Base-by-base conservation (phyloP, 2,113 vertebrate species). In the Chaetodon trifascialis region DNA sequence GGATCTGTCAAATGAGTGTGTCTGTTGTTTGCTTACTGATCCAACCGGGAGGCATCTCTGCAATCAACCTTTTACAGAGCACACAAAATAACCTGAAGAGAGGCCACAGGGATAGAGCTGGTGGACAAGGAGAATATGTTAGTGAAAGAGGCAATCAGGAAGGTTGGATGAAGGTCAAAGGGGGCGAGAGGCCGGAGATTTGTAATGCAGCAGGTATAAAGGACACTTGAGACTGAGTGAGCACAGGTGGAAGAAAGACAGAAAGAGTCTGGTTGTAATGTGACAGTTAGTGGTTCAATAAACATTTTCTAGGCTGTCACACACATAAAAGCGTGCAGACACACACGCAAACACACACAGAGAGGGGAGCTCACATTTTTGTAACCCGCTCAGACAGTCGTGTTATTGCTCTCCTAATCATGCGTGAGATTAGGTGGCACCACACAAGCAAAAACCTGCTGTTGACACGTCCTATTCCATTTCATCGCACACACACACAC, bases 321-420 rank as follows among this genome's bases (percentile, higher is more conserved):
- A 71, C 68, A 62, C 60, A 73, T 54, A 71, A 63, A 76, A 46
- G 60, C 19, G 1, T 3, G 21, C 21, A 52, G n/a, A n/a, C 51
- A 59, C 52, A 59, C 40, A 81, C 66, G 68, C 42, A 66, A 59
- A 44, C 7, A 75, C 62, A 69, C 49, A 51, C 25, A 21, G 9
- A 70, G 55, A 23, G 19, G 46, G 40, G 59, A 36, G 81, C 71
- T 58, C 62, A 58, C 65, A 44, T 72, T 84, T 88, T 82, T 64
- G 84, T 85, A 92, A 91, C 88, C 81, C 82, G 88, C 79, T 88
- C 88, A 89, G 88, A 90, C 90, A 93, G 86, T 89, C 36, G 86
- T 90, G 89, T 88, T 90, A 92, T 92, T 93, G 89, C 89, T 89
- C 85, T 81, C 79, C 83, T 93, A 92, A 93, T 92, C 91, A 91